These are phyloP conservation scores for Gerosis bhagava DNA, from an alignment of 2,888 invertebrate genomes.

Conservation along the genomic window DNA sequence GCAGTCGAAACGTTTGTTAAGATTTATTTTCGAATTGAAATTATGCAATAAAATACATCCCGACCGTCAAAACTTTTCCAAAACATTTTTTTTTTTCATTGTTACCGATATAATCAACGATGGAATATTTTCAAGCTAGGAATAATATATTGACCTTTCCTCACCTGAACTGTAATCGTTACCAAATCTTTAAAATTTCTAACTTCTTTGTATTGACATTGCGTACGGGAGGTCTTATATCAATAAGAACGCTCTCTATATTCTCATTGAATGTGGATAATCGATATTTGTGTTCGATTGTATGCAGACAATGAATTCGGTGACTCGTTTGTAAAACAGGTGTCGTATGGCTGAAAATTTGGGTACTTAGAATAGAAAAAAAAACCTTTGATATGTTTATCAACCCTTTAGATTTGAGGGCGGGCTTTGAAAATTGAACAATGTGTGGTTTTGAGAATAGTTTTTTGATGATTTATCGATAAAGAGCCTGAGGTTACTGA, in stretches of 20 bases:
- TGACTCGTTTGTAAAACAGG: conserved; percentile 73
- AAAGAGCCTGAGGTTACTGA: conserved; percentile 70
- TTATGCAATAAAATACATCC: no score
- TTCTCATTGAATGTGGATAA: conserved; percentile 66
- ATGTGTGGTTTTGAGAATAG: conserved; percentile 67
- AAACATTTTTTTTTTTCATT: no score
- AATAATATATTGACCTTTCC: conserved; percentile 14
- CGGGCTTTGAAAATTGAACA: conserved; percentile 62
- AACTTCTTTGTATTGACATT: conserved; percentile 12
- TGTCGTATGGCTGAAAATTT: conserved; percentile 52
- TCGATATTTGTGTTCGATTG: conserved; percentile 70
- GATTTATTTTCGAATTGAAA: no score
- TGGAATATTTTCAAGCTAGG: no score
- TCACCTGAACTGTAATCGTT: conserved; percentile 7
- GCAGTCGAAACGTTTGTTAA: no score
- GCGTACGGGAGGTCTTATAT: conserved; percentile 62
- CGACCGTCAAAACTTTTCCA: no score
- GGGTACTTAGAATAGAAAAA: conserved; percentile 41
- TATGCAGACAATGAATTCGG: conserved; percentile 59
- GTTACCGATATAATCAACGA: no score
- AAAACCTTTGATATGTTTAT: conserved; percentile 78
- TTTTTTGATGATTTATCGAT: conserved; percentile 68
- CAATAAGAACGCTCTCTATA: conserved; percentile 53
- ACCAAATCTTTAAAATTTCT: conserved; percentile 6
- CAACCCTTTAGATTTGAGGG: conserved; percentile 70